Evolutionary conservation across 2,888 invertebrate genomes (phyloP).

Genomic region (Teinopalpus imperialis): DNA sequence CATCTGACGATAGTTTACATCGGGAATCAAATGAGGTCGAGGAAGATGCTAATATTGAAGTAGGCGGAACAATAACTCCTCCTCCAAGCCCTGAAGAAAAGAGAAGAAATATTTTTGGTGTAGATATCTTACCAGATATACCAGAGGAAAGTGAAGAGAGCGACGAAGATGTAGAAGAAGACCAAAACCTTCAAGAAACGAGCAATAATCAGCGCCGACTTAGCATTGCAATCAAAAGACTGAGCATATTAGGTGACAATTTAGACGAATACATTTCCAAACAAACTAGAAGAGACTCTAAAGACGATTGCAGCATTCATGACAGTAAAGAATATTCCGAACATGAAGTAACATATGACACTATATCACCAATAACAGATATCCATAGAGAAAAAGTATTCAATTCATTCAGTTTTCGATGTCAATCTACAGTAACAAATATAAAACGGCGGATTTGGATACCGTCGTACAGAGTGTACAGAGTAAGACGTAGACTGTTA

Average conservation of each 20-base stretch:
- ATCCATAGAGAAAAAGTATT: slow-evolving; percentile 69
- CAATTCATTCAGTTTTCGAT: slow-evolving; percentile 69
- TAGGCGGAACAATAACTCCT: slow-evolving; percentile 60
- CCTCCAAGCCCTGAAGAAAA: slow-evolving; percentile 75
- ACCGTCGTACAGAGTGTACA: slow-evolving; percentile 70
- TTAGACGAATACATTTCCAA: slow-evolving; percentile 73
- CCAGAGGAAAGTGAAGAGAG: slow-evolving; percentile 75
- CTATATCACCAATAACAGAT: slow-evolving; percentile 66
- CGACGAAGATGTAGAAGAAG: slow-evolving; percentile 48
- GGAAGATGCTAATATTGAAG: slow-evolving; percentile 43
- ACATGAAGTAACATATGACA: slow-evolving; percentile 68
- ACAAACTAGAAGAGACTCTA: slow-evolving; percentile 63
- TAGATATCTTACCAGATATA: slow-evolving; percentile 78
- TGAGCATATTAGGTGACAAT: slow-evolving; percentile 75
- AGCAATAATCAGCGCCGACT: slow-evolving; percentile 58
- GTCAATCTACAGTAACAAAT: slow-evolving; percentile 63
- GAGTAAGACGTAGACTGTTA: slow-evolving; percentile 54
- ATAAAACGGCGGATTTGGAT: slow-evolving; percentile 62
- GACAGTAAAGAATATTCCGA: slow-evolving; percentile 59
- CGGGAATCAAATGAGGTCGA: slow-evolving; percentile 45
- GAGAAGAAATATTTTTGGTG: slow-evolving; percentile 71
- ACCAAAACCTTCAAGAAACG: slow-evolving; percentile 36
- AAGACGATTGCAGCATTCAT: slow-evolving; percentile 44
- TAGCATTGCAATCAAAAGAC: slow-evolving; percentile 72
- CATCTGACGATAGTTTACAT: slow-evolving; percentile 66